phyloP scores from a whole-genome alignment of 2,113 vertebrate genomes.

The Ploceus nigricollis region DNA sequence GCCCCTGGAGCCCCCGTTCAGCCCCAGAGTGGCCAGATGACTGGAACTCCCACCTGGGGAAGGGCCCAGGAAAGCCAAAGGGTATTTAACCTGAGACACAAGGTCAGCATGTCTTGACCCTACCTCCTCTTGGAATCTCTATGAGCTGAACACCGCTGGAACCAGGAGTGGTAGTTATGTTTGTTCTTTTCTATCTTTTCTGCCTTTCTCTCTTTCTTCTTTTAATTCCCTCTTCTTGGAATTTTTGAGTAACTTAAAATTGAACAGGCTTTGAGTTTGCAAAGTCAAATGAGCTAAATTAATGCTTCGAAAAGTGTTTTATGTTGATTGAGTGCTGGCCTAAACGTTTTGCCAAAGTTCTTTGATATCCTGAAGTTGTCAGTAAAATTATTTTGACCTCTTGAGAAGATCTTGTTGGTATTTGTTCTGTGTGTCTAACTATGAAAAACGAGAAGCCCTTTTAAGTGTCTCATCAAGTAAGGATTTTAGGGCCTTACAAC shows the following conservation, averaged over 20 bases:
- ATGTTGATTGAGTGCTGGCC: background rate
- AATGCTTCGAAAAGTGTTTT: background rate
- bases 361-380: background rate
- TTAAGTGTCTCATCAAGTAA: background rate
- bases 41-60: background rate
- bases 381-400: background rate
- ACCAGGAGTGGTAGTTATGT: background rate
- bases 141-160: background rate
- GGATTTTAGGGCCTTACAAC: background rate
- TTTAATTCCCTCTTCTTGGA: background rate
- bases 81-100: background rate
- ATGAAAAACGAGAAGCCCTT: background rate
- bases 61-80: background rate
- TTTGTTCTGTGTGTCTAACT: background rate
- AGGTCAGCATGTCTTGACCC: background rate
- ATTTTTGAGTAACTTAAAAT: background rate
- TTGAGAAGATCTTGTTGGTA: background rate
- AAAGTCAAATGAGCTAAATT: background rate
- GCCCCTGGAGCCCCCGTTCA: background rate
- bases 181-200: background rate
- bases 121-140: background rate
- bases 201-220: background rate
- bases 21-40: background rate
- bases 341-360: background rate
- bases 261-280: fast-evolving